Evolutionary conservation across 2,113 vertebrate genomes (phyloP).

Genomic region (Promerops cafer): DNA sequence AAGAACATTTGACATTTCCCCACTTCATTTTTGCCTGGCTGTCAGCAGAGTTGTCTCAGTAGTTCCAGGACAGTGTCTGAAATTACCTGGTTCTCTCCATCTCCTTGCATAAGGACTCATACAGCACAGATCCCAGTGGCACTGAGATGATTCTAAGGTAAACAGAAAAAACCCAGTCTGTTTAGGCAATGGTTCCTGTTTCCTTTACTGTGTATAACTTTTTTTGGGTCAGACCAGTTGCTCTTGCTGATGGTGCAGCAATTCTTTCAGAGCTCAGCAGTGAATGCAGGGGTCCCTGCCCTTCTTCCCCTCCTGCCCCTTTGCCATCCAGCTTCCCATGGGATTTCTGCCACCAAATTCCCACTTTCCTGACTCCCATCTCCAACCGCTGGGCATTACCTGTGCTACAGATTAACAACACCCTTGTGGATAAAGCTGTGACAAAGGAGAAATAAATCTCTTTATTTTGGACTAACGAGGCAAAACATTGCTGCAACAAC

Average conservation of each 20-base stretch:
- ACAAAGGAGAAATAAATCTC: background rate
- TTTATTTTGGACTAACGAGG: background rate
- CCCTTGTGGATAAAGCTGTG: background rate
- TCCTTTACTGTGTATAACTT: background rate
- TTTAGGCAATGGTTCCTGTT: background rate
- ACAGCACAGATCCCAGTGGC: background rate
- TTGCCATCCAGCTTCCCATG: background rate
- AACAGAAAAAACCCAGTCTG: background rate
- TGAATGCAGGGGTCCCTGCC: background rate
- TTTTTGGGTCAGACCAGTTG: background rate
- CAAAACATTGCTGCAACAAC: background rate
- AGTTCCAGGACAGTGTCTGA: background rate
- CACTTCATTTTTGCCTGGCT: slow-evolving; percentile 25
- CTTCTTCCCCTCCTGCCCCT: background rate
- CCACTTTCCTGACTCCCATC: background rate
- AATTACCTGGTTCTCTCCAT: background rate
- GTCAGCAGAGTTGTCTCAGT: background rate
- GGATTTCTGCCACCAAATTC: background rate
- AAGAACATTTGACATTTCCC: slow-evolving; percentile 2
- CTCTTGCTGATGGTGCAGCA: background rate
- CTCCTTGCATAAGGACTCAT: background rate
- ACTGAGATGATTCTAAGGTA: background rate
- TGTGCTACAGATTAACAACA: background rate
- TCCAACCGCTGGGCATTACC: rapidly evolving
- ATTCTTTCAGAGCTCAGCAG: background rate